Percentiles rank a stretch among this genome's conserved stretches.
Conservation (phyloP, 2,797 vertebrate genomes). For the Orestias chungarensis region DNA sequence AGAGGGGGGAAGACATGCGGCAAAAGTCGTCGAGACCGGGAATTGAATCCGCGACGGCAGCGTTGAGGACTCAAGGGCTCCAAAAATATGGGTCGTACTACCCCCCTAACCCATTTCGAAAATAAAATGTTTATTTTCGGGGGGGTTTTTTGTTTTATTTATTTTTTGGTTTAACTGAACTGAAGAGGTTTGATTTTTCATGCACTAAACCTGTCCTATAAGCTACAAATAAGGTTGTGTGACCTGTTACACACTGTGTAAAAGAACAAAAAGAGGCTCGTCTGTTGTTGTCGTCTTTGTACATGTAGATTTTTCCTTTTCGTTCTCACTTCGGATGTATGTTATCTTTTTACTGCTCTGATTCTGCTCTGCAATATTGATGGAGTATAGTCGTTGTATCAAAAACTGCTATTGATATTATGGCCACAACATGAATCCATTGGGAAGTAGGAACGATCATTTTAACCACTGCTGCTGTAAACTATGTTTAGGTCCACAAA, state of each 20-base stretch:
- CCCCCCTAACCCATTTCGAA: constrained; percentile 24
- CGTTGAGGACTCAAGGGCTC: no score
- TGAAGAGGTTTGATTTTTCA: constrained; percentile 31
- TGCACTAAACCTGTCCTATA: constrained; percentile 57
- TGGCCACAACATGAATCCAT: constrained; percentile 25
- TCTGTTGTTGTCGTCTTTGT: constrained; percentile 46
- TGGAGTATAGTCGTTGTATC: constrained; percentile 49
- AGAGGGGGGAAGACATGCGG: no score
- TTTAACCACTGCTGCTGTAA: constrained; percentile 17
- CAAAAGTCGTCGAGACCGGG: no score
- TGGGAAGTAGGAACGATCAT: not conserved
- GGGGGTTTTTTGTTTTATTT: constrained; percentile 22
- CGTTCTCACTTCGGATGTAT: constrained; percentile 35
- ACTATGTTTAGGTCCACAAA: constrained; percentile 27
- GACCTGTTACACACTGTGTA: constrained; percentile 71
- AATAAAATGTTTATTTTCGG: constrained; percentile 25
- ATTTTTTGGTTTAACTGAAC: constrained; percentile 18
- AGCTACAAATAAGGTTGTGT: constrained; percentile 53
- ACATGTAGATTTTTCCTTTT: constrained; percentile 57
- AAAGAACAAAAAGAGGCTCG: constrained; percentile 52
- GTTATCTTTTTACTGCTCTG: constrained; percentile 31
- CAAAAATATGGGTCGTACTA: no score
- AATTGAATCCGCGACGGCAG: no score
- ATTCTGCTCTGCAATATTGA: constrained; percentile 47
- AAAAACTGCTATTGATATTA: constrained; percentile 24